Evolutionary conservation across 1,140 invertebrate genomes (phyloP).

Genomic region (Brachionus rubens): DNA sequence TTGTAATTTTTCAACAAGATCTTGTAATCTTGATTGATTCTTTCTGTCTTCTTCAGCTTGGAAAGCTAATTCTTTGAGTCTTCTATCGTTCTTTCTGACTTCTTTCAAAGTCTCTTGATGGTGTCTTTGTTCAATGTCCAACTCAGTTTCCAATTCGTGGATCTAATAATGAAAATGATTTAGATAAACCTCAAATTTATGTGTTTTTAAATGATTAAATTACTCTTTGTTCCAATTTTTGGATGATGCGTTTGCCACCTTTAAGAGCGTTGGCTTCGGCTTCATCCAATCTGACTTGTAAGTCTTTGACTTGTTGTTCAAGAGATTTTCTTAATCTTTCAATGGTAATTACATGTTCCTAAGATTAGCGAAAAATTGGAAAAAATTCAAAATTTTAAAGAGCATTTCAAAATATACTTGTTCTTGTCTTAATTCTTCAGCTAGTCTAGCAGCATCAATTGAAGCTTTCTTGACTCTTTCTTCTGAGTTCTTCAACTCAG

Average conservation of each 20-base stretch:
- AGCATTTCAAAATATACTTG: conserved; percentile 62
- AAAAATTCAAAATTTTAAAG: background rate
- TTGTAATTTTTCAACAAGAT: conserved; percentile 96
- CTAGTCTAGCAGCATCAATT: conserved; percentile 92
- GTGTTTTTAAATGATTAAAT: no score
- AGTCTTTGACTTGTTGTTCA: conserved; percentile 95
- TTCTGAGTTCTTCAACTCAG: conserved; percentile 86
- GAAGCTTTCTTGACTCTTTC: conserved; percentile 81
- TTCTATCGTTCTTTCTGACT: conserved; percentile 74
- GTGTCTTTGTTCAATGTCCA: conserved; percentile 94
- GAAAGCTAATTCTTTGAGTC: conserved; percentile 74
- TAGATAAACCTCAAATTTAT: no score
- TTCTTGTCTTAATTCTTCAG: conserved; percentile 95
- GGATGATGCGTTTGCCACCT: conserved; percentile 81
- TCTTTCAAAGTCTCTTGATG: conserved; percentile 72
- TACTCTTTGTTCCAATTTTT: conserved; percentile 63
- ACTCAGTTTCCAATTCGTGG: conserved; percentile 85
- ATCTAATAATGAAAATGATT: no score
- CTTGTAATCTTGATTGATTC: conserved; percentile 95
- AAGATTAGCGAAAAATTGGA: background rate
- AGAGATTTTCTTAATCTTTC: conserved; percentile 96
- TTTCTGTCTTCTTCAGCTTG: conserved; percentile 92
- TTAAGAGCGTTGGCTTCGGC: conserved; percentile 93
- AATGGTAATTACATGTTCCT: conserved; percentile 85
- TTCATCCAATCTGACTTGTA: conserved; percentile 91